These are phyloP conservation scores for Protomyctophum bolini DNA, from an alignment of 2,113 vertebrate genomes.

Conservation along the genomic window DNA sequence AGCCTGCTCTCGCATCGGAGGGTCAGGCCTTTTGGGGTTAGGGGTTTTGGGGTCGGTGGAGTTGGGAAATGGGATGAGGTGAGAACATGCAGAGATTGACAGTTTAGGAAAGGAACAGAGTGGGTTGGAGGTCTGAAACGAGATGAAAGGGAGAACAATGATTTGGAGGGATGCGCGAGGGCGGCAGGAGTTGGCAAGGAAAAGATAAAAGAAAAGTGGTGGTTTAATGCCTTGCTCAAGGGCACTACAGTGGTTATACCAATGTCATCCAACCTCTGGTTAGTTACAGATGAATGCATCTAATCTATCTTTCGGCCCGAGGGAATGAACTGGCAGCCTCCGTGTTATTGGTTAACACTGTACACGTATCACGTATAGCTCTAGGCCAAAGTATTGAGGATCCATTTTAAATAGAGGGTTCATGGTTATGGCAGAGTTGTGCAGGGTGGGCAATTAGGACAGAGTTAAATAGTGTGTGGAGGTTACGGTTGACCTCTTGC, in stretches of 20 bases:
- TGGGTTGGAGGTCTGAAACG: slow-evolving; percentile 16
- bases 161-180: slow-evolving; percentile 1
- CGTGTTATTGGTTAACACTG: neutral
- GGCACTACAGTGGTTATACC: neutral
- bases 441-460: slow-evolving; percentile 21
- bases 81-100: neutral
- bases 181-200: neutral
- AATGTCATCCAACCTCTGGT: neutral
- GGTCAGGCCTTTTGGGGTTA: slow-evolving; percentile 11
- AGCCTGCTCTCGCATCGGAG: slow-evolving; percentile 24
- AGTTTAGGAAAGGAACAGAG: neutral
- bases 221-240: neutral
- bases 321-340: neutral
- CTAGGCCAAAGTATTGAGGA: slow-evolving; percentile 8
- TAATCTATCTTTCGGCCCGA: neutral
- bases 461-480: slow-evolving; percentile 6
- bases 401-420: slow-evolving; percentile 12
- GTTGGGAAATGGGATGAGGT: neutral
- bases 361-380: neutral
- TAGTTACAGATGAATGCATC: neutral
- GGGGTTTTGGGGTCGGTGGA: slow-evolving; percentile 14
- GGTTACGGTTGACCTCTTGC: slow-evolving; percentile 30
- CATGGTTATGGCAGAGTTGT: neutral
- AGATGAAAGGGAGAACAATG: slow-evolving; percentile 11
- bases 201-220: neutral